These are phyloP conservation scores for Micromesistius poutassou DNA, from an alignment of 2,797 vertebrate genomes.

Conservation along the genomic window DNA sequence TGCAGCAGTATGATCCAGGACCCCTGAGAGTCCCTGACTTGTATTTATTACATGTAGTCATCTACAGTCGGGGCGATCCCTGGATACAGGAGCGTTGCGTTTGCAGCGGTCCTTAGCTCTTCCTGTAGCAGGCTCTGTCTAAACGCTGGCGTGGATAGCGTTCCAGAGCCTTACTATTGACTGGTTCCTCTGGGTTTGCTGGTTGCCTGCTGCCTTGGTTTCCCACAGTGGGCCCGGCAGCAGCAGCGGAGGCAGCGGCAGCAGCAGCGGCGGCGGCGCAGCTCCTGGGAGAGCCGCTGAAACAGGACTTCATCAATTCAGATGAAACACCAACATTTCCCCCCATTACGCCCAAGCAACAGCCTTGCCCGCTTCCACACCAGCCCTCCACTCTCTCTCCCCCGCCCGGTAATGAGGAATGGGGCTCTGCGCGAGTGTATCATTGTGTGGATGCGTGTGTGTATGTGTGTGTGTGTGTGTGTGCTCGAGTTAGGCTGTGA, in stretches of 20 bases:
- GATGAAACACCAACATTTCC: slow-evolving; percentile 81
- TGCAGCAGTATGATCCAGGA: too few relatives aligned
- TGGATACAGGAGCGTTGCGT: too few relatives aligned
- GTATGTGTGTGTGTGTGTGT: slow-evolving; percentile 5
- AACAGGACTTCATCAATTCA: slow-evolving; percentile 81
- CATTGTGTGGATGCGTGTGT: slow-evolving; percentile 6
- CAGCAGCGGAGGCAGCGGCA: slow-evolving; percentile 41
- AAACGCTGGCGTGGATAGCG: background rate
- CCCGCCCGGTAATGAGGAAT: slow-evolving; percentile 65
- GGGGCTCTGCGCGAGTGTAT: slow-evolving; percentile 33
- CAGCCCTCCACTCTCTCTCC: slow-evolving; percentile 62
- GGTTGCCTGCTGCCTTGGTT: slow-evolving; percentile 64
- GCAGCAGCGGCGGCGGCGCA: slow-evolving; percentile 30
- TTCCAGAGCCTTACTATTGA: background rate
- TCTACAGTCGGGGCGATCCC: too few relatives aligned
- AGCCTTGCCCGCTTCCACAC: slow-evolving; percentile 55
- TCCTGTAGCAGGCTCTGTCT: background rate
- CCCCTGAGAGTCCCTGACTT: too few relatives aligned
- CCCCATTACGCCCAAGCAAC: slow-evolving; percentile 70
- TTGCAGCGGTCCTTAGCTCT: too few relatives aligned
- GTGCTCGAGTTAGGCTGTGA: background rate
- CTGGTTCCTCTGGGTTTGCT: background rate
- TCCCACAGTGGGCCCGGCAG: slow-evolving; percentile 60
- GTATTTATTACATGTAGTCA: too few relatives aligned
- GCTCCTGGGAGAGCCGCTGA: slow-evolving; percentile 68